Percentiles rank a stretch among this genome's conserved stretches.
phyloP scores from a whole-genome alignment of 1,140 invertebrate species.

The Acromyrmex heyeri region DNA sequence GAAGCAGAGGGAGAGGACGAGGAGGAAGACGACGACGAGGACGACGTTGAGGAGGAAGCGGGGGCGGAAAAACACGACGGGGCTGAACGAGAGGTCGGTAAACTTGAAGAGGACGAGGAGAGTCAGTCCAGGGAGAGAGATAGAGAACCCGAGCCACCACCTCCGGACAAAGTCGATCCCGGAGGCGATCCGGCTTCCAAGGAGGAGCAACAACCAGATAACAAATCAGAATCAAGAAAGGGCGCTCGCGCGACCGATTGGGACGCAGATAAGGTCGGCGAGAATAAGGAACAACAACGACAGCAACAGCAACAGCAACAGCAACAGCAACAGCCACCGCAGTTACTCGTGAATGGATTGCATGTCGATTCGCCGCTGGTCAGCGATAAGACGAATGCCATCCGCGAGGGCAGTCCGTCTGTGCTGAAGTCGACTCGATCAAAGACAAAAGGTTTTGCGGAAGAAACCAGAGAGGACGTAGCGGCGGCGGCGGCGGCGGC shows the following conservation, averaged over 20 bases:
- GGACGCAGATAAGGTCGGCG: background rate
- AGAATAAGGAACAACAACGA: conserved; percentile 19
- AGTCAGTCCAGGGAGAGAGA: conserved; percentile 84
- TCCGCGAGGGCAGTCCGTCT: conserved; percentile 44
- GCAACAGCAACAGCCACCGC: conserved; percentile 24
- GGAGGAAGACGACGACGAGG: conserved; percentile 58
- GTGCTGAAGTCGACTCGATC: conserved; percentile 53
- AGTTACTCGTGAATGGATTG: conserved; percentile 71
- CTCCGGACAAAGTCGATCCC: conserved; percentile 77
- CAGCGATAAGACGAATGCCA: conserved; percentile 53
- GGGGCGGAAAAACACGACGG: conserved; percentile 60
- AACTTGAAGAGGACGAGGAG: conserved; percentile 82
- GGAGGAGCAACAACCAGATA: conserved; percentile 32
- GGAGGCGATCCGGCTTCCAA: conserved; percentile 65
- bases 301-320: conserved; percentile 2
- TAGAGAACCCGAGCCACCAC: conserved; percentile 84
- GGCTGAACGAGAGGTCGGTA: conserved; percentile 63
- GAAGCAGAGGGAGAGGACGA: conserved; percentile 60
- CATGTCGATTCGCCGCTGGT: conserved; percentile 58
- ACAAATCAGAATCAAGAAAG: conserved; percentile 46
- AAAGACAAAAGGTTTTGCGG: conserved; percentile 45
- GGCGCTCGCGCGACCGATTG: conserved; percentile 32
- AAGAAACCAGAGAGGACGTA: conserved; percentile 56
- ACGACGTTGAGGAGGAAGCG: conserved; percentile 70
- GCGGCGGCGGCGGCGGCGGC: conserved; percentile 33